phyloP scores from a whole-genome alignment of 1,140 invertebrate genomes.

The Drosophila pseudoananassae region DNA sequence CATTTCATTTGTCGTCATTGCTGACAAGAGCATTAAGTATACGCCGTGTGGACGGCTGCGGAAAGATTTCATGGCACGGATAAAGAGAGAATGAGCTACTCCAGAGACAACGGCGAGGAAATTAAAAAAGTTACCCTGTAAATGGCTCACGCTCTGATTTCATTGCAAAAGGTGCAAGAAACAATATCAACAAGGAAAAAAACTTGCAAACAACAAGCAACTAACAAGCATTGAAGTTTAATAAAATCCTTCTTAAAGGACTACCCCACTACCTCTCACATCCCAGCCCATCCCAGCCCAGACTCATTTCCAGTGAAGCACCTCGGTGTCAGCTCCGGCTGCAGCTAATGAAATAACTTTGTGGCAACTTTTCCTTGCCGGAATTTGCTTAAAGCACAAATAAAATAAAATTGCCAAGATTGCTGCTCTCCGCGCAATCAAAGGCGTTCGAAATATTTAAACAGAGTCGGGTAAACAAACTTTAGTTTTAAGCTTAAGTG shows the following conservation, averaged over 20 bases:
- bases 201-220: constrained; percentile 41
- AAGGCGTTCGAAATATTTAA: constrained; percentile 33
- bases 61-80: neutral
- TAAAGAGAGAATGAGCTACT: neutral
- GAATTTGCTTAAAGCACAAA: constrained; percentile 60
- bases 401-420: constrained; percentile 58
- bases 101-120: constrained; percentile 46
- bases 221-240: constrained; percentile 61
- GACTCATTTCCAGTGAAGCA: neutral
- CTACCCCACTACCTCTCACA: neutral
- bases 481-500: constrained; percentile 27
- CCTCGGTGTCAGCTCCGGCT: constrained; percentile 14
- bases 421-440: constrained; percentile 36
- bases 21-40: constrained; percentile 58
- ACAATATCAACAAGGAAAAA: constrained; percentile 39
- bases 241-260: constrained; percentile 50
- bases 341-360: constrained; percentile 63
- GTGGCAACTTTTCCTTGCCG: constrained; percentile 53
- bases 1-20: constrained; percentile 59
- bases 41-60: constrained; percentile 39
- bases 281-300: neutral
- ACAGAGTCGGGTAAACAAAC: constrained; percentile 25
- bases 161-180: constrained; percentile 45
- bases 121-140: constrained; percentile 55
- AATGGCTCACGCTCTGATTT: constrained; percentile 49